phyloP scores from a whole-genome alignment of 2,888 invertebrate genomes.

The Orchesella flavescens region DNA sequence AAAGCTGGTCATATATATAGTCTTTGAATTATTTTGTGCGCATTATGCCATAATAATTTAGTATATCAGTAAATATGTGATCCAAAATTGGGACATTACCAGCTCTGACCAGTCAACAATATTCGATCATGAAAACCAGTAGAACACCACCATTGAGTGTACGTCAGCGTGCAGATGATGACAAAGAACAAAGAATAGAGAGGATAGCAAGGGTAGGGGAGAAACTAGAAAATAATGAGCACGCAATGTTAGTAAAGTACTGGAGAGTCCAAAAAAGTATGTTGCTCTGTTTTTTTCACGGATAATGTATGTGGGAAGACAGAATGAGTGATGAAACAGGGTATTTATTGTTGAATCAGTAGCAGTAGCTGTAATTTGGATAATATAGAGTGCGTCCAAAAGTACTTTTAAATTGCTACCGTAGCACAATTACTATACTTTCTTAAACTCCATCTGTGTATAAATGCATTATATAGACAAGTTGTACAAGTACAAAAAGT shows the following conservation, averaged over 20 bases:
- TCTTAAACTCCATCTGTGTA: neutral
- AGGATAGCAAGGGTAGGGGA: neutral
- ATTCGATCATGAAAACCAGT: neutral
- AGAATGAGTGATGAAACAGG: neutral
- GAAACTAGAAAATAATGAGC: constrained; percentile 28
- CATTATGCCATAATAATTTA: too few species aligned
- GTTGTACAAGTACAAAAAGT: too few species aligned
- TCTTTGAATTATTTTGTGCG: too few species aligned
- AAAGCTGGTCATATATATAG: too few species aligned
- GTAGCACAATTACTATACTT: constrained; percentile 29
- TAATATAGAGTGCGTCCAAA: constrained; percentile 38
- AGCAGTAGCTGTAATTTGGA: neutral
- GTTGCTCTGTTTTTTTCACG: neutral
- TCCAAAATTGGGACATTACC: too few species aligned
- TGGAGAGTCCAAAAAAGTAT: neutral
- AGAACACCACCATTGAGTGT: neutral
- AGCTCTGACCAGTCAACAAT: too few species aligned
- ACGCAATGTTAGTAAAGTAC: constrained; percentile 17
- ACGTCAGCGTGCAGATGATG: neutral
- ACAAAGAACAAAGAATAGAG: too few species aligned
- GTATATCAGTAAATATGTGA: too few species aligned
- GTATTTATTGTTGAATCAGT: neutral
- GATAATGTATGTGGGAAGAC: neutral
- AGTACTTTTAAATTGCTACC: constrained; percentile 42
- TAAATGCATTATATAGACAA: too few species aligned